phyloP scores from a whole-genome alignment of 2,888 invertebrate genomes.

The Morinoia aosen region DNA sequence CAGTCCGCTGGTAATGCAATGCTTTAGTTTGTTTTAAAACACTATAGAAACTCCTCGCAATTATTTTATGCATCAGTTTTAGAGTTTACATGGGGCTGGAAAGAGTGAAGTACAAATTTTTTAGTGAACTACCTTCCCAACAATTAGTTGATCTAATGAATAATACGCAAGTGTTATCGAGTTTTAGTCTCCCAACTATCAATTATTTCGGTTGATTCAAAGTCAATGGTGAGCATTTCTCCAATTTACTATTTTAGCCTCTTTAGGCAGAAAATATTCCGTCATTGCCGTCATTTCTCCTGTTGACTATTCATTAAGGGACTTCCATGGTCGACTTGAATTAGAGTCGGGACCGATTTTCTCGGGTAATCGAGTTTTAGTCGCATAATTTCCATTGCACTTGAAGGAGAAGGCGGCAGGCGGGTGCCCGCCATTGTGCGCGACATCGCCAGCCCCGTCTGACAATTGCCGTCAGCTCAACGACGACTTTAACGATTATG shows the following conservation, averaged over 20 bases:
- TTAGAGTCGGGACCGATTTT: neutral
- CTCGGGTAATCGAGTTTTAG: slow-evolving; percentile 4
- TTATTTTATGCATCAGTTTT: too few relatives aligned
- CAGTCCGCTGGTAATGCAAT: too few relatives aligned
- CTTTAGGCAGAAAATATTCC: neutral
- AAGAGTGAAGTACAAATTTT: too few relatives aligned
- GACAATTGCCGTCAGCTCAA: slow-evolving; percentile 22
- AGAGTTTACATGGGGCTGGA: too few relatives aligned
- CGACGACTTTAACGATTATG: slow-evolving; percentile 46
- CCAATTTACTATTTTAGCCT: too few relatives aligned
- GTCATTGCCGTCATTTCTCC: neutral
- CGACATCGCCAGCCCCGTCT: neutral
- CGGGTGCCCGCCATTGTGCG: neutral
- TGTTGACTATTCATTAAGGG: neutral
- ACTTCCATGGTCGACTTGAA: neutral
- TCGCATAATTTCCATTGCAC: neutral
- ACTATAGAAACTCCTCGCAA: too few relatives aligned
- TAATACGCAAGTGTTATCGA: neutral
- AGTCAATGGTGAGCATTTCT: too few relatives aligned
- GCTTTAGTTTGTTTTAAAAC: too few relatives aligned
- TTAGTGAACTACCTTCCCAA: too few relatives aligned
- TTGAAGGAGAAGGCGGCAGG: neutral
- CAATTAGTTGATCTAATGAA: too few relatives aligned
- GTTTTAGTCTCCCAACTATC: too few relatives aligned
- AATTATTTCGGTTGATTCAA: too few relatives aligned